Percentiles rank a stretch among this genome's conserved stretches.
These are phyloP conservation scores for Drosophila setifemur DNA, from an alignment of 1,140 invertebrate species.

Conservation along the genomic window DNA sequence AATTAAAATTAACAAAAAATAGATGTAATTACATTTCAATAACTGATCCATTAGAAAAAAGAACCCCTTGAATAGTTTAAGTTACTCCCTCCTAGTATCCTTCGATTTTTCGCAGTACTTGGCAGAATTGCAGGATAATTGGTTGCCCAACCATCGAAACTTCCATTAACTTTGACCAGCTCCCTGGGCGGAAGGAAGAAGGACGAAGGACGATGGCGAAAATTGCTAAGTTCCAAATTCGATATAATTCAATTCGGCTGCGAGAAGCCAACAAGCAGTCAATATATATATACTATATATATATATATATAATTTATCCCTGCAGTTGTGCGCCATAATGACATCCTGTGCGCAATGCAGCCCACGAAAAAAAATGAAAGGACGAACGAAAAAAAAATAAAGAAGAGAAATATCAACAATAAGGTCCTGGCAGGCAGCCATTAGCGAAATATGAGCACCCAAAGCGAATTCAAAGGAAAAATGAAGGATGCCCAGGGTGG, in stretches of 20 bases:
- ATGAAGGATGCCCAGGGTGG: slow-evolving; percentile 30
- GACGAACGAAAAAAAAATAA: slow-evolving; percentile 12
- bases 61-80: no score
- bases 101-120: no score
- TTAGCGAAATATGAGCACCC: slow-evolving; percentile 80
- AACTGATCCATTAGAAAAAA: no score
- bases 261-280: slow-evolving; percentile 1
- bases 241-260: slow-evolving; percentile 65
- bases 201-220: no score
- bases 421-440: slow-evolving; percentile 66
- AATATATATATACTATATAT: no score
- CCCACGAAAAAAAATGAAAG: slow-evolving; percentile 19
- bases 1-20: no score
- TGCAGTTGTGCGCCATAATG: slow-evolving; percentile 75
- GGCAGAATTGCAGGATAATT: slow-evolving; percentile 6
- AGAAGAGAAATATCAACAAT: slow-evolving; percentile 7
- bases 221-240: slow-evolving; percentile 53
- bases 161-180: slow-evolving; percentile 55
- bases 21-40: no score
- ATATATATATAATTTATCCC: slow-evolving; percentile 73
- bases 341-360: slow-evolving; percentile 70
- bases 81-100: no score
- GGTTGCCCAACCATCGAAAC: background rate
- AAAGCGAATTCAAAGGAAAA: slow-evolving; percentile 64
- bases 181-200: no score